Base-by-base conservation (phyloP, 1,140 invertebrate species). In the Drosophila quadrilineata region DNA sequence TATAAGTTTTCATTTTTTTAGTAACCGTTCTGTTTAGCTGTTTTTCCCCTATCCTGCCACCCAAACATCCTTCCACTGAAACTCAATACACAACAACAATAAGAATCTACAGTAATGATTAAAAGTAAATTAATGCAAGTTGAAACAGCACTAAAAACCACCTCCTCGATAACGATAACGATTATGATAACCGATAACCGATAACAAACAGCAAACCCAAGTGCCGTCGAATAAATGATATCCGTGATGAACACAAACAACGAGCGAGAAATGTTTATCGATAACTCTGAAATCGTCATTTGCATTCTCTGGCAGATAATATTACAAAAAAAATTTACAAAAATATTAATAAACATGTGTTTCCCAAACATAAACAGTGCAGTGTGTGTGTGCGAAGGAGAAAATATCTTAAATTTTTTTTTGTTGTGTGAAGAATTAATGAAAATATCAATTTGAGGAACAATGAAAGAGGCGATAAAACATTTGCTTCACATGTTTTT, bases 271-370 rank as follows among this genome's bases (percentile, higher is more conserved):
- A n/a, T n/a, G n/a, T n/a, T n/a, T 40, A 26, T 46, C 54, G 41
- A 60, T 48, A 60, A 14, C 14, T 57, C 62, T 26, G 33, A 9
- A 73, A n/a, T n/a, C n/a, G n/a, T n/a, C n/a, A n/a, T n/a, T n/a
- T n/a, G n/a, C n/a, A n/a, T n/a, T n/a, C n/a, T n/a, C n/a, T n/a
- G n/a, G n/a, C n/a, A n/a, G n/a, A n/a, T n/a, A n/a, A n/a, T n/a
- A n/a, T n/a, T n/a, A n/a, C n/a, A n/a, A n/a, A n/a, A n/a, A n/a
- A n/a, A n/a, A n/a, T n/a, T n/a, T n/a, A n/a, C n/a, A n/a, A n/a
- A n/a, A n/a, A n/a, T n/a, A n/a, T n/a, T n/a, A n/a, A n/a, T n/a
- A n/a, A n/a, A n/a, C n/a, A n/a, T n/a, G n/a, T n/a, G n/a, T n/a
- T n/a, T n/a, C n/a, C n/a, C n/a, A n/a, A n/a, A n/a, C n/a, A n/a